A percentile compares a stretch with the other conserved stretches of the same genome.
These are phyloP conservation scores for Laothoe populi DNA, from an alignment of 2,888 invertebrate species.

Conservation along the genomic window DNA sequence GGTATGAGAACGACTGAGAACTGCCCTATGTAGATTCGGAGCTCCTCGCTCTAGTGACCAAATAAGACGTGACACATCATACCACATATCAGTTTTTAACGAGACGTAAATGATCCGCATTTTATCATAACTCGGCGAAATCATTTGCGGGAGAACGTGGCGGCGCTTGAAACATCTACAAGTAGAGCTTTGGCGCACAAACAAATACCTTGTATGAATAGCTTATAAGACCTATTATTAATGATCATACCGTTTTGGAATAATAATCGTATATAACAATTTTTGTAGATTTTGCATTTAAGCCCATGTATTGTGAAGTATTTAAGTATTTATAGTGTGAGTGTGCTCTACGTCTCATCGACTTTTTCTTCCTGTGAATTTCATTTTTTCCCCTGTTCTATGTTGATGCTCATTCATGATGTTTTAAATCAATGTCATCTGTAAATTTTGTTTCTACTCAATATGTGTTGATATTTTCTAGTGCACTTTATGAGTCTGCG, in stretches of 20 bases:
- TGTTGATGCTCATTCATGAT: conserved; percentile 33
- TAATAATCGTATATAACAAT: conserved; percentile 79
- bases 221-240: conserved; percentile 72
- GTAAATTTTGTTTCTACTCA: conserved; percentile 20
- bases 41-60: conserved; percentile 65
- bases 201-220: conserved; percentile 66
- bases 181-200: conserved; percentile 82
- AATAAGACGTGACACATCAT: conserved; percentile 80
- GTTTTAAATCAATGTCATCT: conserved; percentile 13
- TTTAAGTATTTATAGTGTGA: conserved; percentile 74
- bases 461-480: conserved; percentile 22
- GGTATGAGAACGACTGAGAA: conserved; percentile 34
- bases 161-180: conserved; percentile 69
- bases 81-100: conserved; percentile 73
- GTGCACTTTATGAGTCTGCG: conserved; percentile 30
- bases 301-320: conserved; percentile 79
- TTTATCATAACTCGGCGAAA: conserved; percentile 28
- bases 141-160: conserved; percentile 34
- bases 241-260: conserved; percentile 74
- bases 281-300: conserved; percentile 82
- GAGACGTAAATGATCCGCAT: conserved; percentile 26
- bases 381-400: conserved; percentile 44
- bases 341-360: conserved; percentile 71
- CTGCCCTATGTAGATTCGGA: conserved; percentile 52
- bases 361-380: conserved; percentile 50